A percentile compares a stretch with the other conserved stretches of the same genome.
phyloP scores from a whole-genome alignment of 2,113 vertebrate species.

The Macrotus californicus region DNA sequence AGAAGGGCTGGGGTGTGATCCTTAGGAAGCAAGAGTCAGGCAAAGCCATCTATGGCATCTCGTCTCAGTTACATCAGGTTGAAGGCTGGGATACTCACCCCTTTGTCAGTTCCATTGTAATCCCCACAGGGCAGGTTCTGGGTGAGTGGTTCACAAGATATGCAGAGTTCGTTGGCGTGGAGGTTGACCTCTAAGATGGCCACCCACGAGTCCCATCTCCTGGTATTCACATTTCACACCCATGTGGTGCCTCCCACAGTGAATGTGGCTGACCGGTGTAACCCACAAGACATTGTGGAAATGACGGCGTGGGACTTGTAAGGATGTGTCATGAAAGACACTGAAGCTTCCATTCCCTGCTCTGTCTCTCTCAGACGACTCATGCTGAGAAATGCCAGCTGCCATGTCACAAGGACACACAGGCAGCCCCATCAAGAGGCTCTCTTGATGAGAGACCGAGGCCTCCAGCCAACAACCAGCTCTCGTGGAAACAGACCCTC shows the following conservation, averaged over 20 bases:
- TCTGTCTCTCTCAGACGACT: neutral
- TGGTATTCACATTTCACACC: no score
- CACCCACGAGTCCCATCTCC: accelerated
- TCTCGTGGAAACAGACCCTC: neutral
- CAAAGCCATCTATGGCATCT: neutral
- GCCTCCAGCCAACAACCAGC: neutral
- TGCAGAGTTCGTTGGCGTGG: neutral
- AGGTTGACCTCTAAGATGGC: neutral
- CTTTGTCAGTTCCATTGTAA: neutral
- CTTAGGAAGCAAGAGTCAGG: neutral
- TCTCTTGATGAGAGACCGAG: neutral
- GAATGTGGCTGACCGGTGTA: neutral
- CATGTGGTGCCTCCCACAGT: accelerated
- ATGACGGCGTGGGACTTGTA: neutral
- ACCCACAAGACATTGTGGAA: neutral
- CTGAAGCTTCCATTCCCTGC: neutral
- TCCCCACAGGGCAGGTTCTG: no score
- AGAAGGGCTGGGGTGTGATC: neutral
- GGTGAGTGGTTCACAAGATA: neutral
- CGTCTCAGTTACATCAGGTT: neutral
- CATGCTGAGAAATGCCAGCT: neutral
- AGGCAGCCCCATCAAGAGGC: neutral
- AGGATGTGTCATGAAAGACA: neutral
- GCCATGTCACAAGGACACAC: neutral
- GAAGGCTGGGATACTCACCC: neutral